Base-by-base conservation (phyloP, 2,888 invertebrate genomes). In the Cataglyphis albicans region DNA sequence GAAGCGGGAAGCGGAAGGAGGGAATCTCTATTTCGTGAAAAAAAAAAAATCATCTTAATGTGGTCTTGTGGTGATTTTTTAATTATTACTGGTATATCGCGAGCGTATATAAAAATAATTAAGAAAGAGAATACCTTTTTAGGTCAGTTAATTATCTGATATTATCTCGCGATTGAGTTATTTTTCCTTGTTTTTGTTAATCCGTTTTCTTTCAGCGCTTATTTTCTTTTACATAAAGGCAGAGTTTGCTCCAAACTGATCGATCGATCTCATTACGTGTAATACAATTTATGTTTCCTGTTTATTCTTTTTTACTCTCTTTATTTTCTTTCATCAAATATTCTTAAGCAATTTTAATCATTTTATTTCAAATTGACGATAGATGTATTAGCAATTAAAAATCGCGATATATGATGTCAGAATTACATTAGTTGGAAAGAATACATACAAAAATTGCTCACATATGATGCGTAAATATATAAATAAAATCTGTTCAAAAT, bases 91-190 rank as follows among this genome's bases (percentile, higher is more conserved):
- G 32, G 7, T 41, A 29, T 57, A 18, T 41, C 44, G 2, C 55
- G 55, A 3, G 38, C 55, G 55, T 10, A 7, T 9, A n/a, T 38
- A 32, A 57, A 72, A 72, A 32, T 59, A 78, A 72, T 59, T 44
- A 32, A 78, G 18, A 21, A 32, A 32, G 68, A 67, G 32, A 72
- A 32, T 59, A 18, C 12, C 21, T 18, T 12, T 18, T 44, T 59
- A 59, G 12, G 21, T 0, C n/a, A 32, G 73, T 18, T 18, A 59
- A 72, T 80, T 73, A 61, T 59, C 18, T 59, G 59, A 80, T 72
- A 48, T 72, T 44, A 78, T 78, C 73, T 59, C 18, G 41, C 6
- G 6, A 21, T 32, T 10, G 41, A 15, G 32, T 73, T 25, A 32
- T 57, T 73, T 35, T 3, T 12, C 3, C 25, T 32, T 32, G 73